phyloP scores from a whole-genome alignment of 2,888 invertebrate species.

The Cataglyphis altisquamis region DNA sequence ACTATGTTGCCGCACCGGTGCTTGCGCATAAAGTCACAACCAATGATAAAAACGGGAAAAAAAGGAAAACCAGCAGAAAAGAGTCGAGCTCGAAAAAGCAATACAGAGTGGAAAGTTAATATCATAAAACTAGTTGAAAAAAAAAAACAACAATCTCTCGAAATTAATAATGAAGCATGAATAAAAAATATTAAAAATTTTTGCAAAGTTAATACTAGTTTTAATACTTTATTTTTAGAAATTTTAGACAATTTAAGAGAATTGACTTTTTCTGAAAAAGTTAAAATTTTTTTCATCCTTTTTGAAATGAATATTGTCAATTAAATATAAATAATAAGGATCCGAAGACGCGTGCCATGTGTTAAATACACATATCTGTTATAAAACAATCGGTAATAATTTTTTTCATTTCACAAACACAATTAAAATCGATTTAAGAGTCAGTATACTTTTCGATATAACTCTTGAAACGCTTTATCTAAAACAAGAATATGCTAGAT shows the following conservation, averaged over 20 bases:
- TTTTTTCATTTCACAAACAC: neutral
- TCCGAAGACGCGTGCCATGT: neutral
- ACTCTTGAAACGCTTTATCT: neutral
- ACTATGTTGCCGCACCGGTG: neutral
- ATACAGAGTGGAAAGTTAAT: neutral
- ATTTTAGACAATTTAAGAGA: neutral
- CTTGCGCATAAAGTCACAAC: neutral
- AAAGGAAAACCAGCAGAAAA: neutral
- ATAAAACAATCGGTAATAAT: neutral
- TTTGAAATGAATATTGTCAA: neutral
- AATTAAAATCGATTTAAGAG: neutral
- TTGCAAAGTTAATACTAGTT: neutral
- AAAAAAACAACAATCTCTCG: neutral
- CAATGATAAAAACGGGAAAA: constrained; percentile 6
- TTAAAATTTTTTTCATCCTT: neutral
- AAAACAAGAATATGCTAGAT: neutral
- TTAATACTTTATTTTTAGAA: neutral
- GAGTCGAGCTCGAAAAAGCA: neutral
- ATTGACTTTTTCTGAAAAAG: neutral
- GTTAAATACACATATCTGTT: neutral
- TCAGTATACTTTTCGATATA: neutral
- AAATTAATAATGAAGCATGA: neutral
- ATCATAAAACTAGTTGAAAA: constrained; percentile 7
- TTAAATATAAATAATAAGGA: neutral
- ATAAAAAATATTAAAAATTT: neutral